Conservation (phyloP, 2,888 invertebrate genomes). For the Conomelus anceps region DNA sequence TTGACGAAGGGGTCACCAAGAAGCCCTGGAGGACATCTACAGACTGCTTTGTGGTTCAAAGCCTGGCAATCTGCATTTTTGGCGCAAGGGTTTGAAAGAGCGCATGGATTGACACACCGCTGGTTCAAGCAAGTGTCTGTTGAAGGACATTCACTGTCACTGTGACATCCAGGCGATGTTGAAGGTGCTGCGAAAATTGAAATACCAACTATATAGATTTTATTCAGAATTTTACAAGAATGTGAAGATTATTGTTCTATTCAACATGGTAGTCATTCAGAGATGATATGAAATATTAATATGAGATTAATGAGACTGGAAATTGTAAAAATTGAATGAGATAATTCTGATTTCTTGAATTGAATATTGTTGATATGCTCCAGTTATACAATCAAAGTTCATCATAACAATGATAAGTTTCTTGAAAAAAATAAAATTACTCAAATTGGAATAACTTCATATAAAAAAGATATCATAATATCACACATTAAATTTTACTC, state of each 20-base stretch:
- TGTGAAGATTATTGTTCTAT: too few species aligned
- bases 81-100: constrained; percentile 63
- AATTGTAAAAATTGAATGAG: background rate
- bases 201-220: background rate
- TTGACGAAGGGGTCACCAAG: constrained; percentile 75
- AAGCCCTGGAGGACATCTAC: constrained; percentile 65
- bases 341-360: too few species aligned
- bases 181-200: constrained; percentile 21
- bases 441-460: too few species aligned
- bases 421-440: too few species aligned
- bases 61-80: constrained; percentile 70
- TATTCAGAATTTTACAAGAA: background rate
- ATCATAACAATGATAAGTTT: too few species aligned
- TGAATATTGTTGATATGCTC: too few species aligned
- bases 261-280: too few species aligned
- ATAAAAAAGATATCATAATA: too few species aligned
- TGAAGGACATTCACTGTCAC: constrained; percentile 63
- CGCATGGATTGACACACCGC: constrained; percentile 71
- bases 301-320: background rate
- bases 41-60: constrained; percentile 66
- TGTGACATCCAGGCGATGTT: constrained; percentile 53
- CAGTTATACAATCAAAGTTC: too few species aligned
- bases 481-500: too few species aligned
- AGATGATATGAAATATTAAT: background rate
- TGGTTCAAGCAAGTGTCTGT: constrained; percentile 66